Conservation (phyloP, 2,113 vertebrate genomes). For the Leptodactylus fuscus region DNA sequence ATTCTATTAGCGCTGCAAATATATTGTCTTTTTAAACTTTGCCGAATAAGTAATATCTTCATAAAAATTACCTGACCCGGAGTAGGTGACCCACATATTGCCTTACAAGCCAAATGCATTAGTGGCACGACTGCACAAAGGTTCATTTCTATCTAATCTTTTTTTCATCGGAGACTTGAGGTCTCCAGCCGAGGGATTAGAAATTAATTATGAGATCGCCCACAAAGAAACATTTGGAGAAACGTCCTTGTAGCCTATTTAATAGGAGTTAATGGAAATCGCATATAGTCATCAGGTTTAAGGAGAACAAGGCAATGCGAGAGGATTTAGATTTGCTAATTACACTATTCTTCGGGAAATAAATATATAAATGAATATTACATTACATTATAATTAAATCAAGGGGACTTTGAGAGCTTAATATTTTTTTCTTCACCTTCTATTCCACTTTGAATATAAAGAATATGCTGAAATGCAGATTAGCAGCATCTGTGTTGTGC, state of each 20-base stretch:
- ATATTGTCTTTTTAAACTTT: conserved; percentile 18
- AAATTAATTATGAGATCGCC: conserved; percentile 52
- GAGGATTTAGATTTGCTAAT: conserved; percentile 38
- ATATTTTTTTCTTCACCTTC: conserved; percentile 48
- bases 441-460: conserved; percentile 28
- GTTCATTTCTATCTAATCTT: conserved; percentile 51
- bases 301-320: conserved; percentile 19
- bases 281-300: conserved; percentile 39
- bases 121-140: conserved; percentile 20
- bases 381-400: conserved; percentile 52
- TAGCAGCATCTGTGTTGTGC: conserved; percentile 50
- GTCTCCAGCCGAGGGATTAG: conserved; percentile 35
- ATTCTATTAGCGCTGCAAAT: neutral
- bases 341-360: conserved; percentile 43
- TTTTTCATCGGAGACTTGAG: conserved; percentile 27
- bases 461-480: conserved; percentile 50
- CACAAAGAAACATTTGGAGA: conserved; percentile 41
- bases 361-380: conserved; percentile 50
- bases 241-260: conserved; percentile 47
- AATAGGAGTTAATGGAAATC: conserved; percentile 55
- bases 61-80: conserved; percentile 51
- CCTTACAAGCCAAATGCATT: conserved; percentile 43
- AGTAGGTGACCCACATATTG: conserved; percentile 51
- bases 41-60: conserved; percentile 33
- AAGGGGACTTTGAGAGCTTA: conserved; percentile 40